Evolutionary conservation across 2,888 invertebrate genomes (phyloP).

Genomic region (Drosophila rubida): DNA sequence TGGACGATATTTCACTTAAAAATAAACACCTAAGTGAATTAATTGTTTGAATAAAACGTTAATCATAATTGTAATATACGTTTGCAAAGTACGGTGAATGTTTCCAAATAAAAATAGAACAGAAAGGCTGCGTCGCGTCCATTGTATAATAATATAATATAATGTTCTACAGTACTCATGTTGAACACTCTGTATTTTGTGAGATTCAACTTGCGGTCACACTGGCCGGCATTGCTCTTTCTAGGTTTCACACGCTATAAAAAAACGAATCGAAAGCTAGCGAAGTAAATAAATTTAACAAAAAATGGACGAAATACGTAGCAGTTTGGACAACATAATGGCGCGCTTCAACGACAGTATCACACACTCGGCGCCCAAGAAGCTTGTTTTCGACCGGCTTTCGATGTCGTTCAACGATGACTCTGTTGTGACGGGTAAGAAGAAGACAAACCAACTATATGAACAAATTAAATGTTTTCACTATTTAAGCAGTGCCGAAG

Average conservation of each 20-base stretch:
- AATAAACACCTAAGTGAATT: too few species aligned
- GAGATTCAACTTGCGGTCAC: neutral
- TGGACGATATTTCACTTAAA: too few species aligned
- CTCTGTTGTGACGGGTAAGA: slow-evolving; percentile 64
- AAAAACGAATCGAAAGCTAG: neutral
- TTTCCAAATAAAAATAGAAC: too few species aligned
- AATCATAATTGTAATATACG: too few species aligned
- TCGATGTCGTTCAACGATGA: slow-evolving; percentile 77
- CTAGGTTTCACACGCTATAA: slow-evolving; percentile 1
- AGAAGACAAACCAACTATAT: slow-evolving; percentile 16
- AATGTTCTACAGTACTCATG: too few species aligned
- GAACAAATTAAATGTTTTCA: neutral
- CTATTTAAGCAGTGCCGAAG: slow-evolving; percentile 75
- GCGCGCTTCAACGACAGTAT: slow-evolving; percentile 82
- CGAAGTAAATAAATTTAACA: neutral
- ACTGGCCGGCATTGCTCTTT: neutral
- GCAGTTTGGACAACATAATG: slow-evolving; percentile 83
- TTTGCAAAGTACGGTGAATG: too few species aligned
- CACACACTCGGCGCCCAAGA: slow-evolving; percentile 82
- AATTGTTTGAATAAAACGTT: too few species aligned
- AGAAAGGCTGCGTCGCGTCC: too few species aligned
- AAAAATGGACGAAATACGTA: slow-evolving; percentile 83
- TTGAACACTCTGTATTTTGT: neutral
- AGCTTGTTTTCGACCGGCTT: slow-evolving; percentile 81
- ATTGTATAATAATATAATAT: too few species aligned